Conservation (phyloP, 37 sponge, comb jelly and placozoan genomes). For the Diacarnus erythraeanus region DNA sequence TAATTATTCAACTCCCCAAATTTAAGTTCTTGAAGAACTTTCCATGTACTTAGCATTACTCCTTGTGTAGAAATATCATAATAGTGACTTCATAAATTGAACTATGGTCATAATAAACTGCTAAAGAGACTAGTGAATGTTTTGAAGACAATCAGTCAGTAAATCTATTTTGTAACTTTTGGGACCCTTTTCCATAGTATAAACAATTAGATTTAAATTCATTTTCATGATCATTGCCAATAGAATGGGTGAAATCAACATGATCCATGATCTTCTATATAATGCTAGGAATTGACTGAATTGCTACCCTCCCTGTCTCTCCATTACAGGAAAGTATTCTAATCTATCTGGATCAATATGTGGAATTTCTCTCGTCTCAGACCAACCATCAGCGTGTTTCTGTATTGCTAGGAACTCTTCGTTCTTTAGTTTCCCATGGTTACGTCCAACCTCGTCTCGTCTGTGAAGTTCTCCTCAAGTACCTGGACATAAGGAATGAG, state of each 20-base stretch:
- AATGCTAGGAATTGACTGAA: neutral
- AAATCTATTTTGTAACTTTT: too few species aligned
- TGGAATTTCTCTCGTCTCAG: conserved; percentile 22
- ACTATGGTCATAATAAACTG: too few species aligned
- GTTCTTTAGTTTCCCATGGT: conserved; percentile 13
- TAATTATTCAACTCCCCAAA: neutral
- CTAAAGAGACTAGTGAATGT: too few species aligned
- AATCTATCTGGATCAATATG: conserved; percentile 38
- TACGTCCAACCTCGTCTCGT: conserved; percentile 24
- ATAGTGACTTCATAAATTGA: too few species aligned
- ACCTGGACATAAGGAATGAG: conserved; percentile 39
- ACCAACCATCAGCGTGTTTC: conserved; percentile 45
- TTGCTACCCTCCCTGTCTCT: neutral
- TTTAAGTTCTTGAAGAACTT: too few species aligned
- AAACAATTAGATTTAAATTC: too few species aligned
- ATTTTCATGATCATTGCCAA: too few species aligned
- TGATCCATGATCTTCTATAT: neutral
- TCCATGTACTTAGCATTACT: too few species aligned
- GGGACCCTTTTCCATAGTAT: too few species aligned
- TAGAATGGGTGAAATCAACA: too few species aligned
- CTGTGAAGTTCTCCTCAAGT: conserved; percentile 50
- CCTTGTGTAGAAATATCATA: too few species aligned
- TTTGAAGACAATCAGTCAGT: too few species aligned
- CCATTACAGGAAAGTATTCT: conserved; percentile 24
- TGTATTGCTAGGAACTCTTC: conserved; percentile 4